Base-by-base conservation (phyloP, 1,140 invertebrate species). In the Leguminivora glycinivorella region DNA sequence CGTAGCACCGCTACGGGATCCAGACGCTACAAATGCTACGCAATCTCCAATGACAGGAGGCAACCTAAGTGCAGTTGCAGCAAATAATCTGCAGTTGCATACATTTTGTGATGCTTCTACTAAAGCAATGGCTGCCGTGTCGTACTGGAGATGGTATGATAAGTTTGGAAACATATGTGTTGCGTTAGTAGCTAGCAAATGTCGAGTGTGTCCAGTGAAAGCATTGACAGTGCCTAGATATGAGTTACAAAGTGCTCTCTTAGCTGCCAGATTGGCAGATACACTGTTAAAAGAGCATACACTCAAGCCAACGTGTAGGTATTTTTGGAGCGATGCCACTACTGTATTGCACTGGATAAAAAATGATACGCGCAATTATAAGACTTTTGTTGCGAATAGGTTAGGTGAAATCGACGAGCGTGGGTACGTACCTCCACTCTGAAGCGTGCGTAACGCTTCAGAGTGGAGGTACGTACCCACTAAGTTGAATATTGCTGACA, bases 351-450 rank as follows among this genome's bases (percentile, higher is more conserved):
- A 69, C 7, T 68, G 67, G 67, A 22, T 68, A 6, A 9, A 24
- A 9, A 68, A 68, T 24, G 17, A 68, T 14, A 47, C 17, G 5
- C 67, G 67, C 7, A 19, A 14, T 2, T 69, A 69, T 19, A 56
- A 69, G 4, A 60, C 19, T 1, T 69, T 69, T n/a, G 19, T 17
- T 1, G 68, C 68, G 0, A 85, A 91, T 72, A 58, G 88, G 17
- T 70, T 92, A 2, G 68, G 71, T 4, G 76, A 86, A 72, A 92
- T 92, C 6, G 74, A 82, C 1, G 70, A 76, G 2, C 81, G 0
- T 10, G 70, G 17, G 19, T n/a, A 0, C 14, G 22, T 0, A n/a
- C n/a, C n/a, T n/a, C n/a, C n/a, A n/a, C n/a, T n/a, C n/a, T n/a
- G n/a, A n/a, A n/a, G n/a, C n/a, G n/a, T n/a, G n/a, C n/a, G n/a